A percentile compares a stretch with the other conserved stretches of the same genome.
Evolutionary conservation across 2,888 invertebrate species (phyloP).

Genomic region (Xanthia icteritia): DNA sequence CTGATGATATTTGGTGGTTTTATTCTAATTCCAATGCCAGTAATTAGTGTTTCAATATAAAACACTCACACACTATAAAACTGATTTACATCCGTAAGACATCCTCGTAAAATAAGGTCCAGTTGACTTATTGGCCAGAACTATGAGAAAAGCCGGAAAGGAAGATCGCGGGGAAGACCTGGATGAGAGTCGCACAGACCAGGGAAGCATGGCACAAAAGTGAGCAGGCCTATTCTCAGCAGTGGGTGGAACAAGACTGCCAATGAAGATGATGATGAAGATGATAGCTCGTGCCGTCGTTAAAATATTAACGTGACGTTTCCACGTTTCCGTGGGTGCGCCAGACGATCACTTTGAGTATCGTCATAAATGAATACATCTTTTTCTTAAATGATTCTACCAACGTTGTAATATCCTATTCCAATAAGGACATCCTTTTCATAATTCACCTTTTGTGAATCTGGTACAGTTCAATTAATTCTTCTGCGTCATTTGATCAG

Average conservation of each 20-base stretch:
- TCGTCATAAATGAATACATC: background rate
- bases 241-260: background rate
- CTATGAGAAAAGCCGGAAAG: background rate
- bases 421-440: background rate
- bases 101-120: no score
- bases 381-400: background rate
- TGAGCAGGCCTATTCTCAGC: background rate
- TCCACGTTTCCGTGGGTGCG: background rate
- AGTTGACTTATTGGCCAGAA: background rate
- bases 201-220: background rate
- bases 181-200: background rate
- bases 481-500: slow-evolving; percentile 36
- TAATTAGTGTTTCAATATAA: no score
- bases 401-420: background rate
- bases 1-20: no score
- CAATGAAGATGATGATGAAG: background rate
- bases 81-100: no score
- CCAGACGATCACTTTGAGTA: background rate
- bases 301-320: background rate
- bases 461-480: slow-evolving; percentile 4
- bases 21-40: no score
- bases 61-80: no score
- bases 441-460: background rate
- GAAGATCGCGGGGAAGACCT: background rate
- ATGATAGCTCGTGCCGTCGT: background rate